Base-by-base conservation (phyloP, 2,113 vertebrate species). In the Phyllopteryx taeniolatus region DNA sequence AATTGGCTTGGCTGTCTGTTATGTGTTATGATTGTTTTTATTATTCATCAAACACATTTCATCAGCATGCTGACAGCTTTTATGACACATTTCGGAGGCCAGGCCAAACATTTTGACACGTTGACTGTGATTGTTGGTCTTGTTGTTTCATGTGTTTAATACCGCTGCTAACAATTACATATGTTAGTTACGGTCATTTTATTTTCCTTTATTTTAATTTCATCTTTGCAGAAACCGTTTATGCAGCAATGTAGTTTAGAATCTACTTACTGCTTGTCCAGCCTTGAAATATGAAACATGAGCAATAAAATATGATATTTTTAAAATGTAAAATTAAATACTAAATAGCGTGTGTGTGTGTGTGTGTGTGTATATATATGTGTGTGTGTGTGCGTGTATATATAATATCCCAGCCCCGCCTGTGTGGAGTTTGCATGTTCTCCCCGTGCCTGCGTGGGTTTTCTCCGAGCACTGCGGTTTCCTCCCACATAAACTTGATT, bases 1-100 rank as follows among this genome's bases (percentile, higher is more conserved):
- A 79, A 53, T n/a, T 79, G 79, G 78, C 78, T 78, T 77, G 0
- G 75, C 73, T 80, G 54, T 78, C 65, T 51, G 70, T 61, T 77
- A 76, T 31, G 43, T 66, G n/a, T 27, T 66, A 17, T 66, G 17
- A 10, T 46, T 66, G 8, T 17, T 47, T 80, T 78, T 71, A 80
- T 81, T 86, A 86, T 73, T 85, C 77, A 86, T 83, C 69, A 73
- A 62, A 51, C 17, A 73, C 68, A 70, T 77, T 78, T 86, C 73
- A 73, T 70, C 60, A 79, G 76, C 68, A 2, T 76, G 80, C 81
- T 75, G 77, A 83, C 79, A 83, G 63, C 77, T 82, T 82, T 79
- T 81, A 83, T 77, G 74, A 79, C 80, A 80, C 42, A 67, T 65
- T 73, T 79, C 63, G 70, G 83, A 76, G 80, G 69, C 76, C 79